Percentiles rank a stretch among this genome's conserved stretches.
Conservation (phyloP, 2,113 vertebrate genomes). For the Octodon degus region DNA sequence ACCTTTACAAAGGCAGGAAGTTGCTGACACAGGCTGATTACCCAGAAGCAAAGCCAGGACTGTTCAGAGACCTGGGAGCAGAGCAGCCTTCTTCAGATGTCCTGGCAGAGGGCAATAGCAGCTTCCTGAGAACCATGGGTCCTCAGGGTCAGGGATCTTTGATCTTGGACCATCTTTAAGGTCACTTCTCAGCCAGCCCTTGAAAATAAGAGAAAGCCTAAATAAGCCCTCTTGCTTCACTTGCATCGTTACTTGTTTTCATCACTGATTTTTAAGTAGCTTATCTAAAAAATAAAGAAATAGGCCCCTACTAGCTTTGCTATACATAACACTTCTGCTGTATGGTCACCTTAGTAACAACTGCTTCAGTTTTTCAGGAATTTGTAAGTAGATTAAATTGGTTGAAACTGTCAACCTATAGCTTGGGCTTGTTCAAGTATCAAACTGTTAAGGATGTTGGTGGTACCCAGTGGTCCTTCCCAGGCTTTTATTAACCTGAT, state of each 20-base stretch:
- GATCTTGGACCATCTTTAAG: background rate
- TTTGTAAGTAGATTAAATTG: background rate
- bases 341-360: background rate
- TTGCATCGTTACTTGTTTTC: background rate
- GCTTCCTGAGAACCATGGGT: background rate
- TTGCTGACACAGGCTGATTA: background rate
- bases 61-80: background rate
- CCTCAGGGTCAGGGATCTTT: background rate
- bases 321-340: background rate
- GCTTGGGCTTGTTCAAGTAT: background rate
- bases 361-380: background rate
- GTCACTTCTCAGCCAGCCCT: background rate
- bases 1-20: background rate
- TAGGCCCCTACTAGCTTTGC: background rate
- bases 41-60: background rate
- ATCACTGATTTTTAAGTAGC: background rate
- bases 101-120: background rate
- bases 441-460: background rate
- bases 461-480: background rate
- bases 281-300: background rate
- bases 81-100: background rate
- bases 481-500: background rate
- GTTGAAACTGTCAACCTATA: background rate
- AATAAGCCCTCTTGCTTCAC: background rate
- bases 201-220: background rate